phyloP scores from a whole-genome alignment of 2,888 invertebrate species.

The Melanostoma scalare region DNA sequence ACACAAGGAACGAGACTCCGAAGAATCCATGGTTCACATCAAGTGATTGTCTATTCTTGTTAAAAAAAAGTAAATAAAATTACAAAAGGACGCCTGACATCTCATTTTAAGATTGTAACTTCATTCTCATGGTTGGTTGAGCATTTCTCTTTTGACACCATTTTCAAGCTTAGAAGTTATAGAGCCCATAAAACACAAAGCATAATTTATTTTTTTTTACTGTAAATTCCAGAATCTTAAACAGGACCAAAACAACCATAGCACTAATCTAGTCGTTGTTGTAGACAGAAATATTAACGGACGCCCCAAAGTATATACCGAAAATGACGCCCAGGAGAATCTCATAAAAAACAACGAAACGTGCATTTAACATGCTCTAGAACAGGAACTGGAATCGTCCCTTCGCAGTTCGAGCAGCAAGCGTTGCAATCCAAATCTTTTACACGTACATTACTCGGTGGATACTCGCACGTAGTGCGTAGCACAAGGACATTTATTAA shows the following conservation, averaged over 20 bases:
- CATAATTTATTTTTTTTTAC: neutral
- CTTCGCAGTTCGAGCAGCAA: slow-evolving; percentile 31
- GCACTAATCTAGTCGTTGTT: slow-evolving; percentile 80
- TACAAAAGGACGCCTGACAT: neutral
- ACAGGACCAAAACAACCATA: slow-evolving; percentile 75
- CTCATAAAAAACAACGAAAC: slow-evolving; percentile 78
- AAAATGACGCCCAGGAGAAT: slow-evolving; percentile 77
- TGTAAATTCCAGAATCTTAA: slow-evolving; percentile 46
- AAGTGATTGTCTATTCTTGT: too few relatives aligned
- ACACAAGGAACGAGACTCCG: too few relatives aligned
- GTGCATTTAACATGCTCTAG: slow-evolving; percentile 76
- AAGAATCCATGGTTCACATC: too few relatives aligned
- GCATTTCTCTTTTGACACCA: slow-evolving; percentile 2
- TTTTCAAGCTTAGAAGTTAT: neutral
- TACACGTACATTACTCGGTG: slow-evolving; percentile 61
- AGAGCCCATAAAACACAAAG: neutral
- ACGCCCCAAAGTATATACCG: slow-evolving; percentile 77
- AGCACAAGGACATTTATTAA: slow-evolving; percentile 30
- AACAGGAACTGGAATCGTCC: slow-evolving; percentile 49
- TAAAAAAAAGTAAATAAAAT: too few relatives aligned
- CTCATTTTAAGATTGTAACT: slow-evolving; percentile 6
- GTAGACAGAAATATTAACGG: slow-evolving; percentile 78
- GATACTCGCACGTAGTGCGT: slow-evolving; percentile 52
- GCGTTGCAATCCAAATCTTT: slow-evolving; percentile 37
- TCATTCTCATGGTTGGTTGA: neutral